Evolutionary conservation across 2,888 invertebrate species (phyloP), one percentile per base, ranked within the genome.

Genomic region (Callyntrura sp.): DNA sequence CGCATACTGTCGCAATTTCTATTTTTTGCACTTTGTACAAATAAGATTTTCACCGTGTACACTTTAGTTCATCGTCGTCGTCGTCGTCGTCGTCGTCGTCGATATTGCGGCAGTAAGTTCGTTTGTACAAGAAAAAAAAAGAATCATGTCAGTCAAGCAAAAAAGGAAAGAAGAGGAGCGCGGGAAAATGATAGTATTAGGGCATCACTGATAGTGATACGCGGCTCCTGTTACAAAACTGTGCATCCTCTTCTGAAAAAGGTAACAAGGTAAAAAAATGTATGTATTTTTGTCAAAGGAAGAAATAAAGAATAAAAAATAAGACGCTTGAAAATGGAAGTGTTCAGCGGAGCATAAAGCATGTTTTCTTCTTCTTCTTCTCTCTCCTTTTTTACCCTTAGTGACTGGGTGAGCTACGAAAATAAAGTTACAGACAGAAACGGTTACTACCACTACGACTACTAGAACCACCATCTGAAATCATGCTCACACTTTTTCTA

Each of bases 311-410:
- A 51, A 78, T 68, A 76, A 45, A 70, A 85, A 81, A 65, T 73
- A 45, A 76, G 51, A 81, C 55, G 73, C 79, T 68, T 57, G 68
- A 68, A 55, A 65, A 45, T 23, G 51, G 89, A 90, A 85, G 79
- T 45, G 89, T 85, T 85, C 79, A 90, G 45, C 90, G 48, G 73
- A 85, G 85, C 85, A 76, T 81, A 90, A 90, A 85, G 90, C 90
- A 86, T 90, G 85, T 85, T 90, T 86, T 82, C 85, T 86, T 84
- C 62, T 78, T 78, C 70, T 35, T 35, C 55, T 79, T 3, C n/a
- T 48, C 65, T 51, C 11, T 57, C 17, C 8, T 79, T 65, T 65
- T 65, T 28, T 65, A 28, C 43, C 35, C 6, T 6, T 6, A 35
- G 35, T 68, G 83, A 51, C 48, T 82, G 43, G 81, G 82, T 82